Evolutionary conservation across 2,797 vertebrate species (phyloP).

Genomic region (Orestias chungarensis): DNA sequence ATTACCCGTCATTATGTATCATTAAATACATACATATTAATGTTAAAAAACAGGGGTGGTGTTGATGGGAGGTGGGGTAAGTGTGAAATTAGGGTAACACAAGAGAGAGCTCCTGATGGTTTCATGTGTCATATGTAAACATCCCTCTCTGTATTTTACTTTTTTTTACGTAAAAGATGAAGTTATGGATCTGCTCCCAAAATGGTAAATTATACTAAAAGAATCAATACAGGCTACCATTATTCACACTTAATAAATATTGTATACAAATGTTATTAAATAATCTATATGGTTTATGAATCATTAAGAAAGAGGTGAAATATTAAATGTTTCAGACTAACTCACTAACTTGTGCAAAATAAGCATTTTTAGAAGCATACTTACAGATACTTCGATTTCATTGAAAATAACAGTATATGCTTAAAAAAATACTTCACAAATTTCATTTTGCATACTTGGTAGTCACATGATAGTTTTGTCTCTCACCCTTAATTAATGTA

Average conservation of each 20-base stretch:
- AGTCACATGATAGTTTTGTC: no score
- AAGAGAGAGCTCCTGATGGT: slow-evolving; percentile 66
- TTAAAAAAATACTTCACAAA: no score
- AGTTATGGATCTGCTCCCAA: slow-evolving; percentile 56
- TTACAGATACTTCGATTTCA: no score
- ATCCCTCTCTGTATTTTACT: slow-evolving; percentile 50
- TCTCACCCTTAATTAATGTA: no score
- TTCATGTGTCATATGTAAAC: slow-evolving; percentile 65
- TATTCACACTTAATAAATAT: neutral
- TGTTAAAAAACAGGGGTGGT: slow-evolving; percentile 78
- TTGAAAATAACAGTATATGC: no score
- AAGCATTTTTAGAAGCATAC: no score
- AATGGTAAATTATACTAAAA: slow-evolving; percentile 60
- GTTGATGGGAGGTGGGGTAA: slow-evolving; percentile 64
- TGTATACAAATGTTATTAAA: no score
- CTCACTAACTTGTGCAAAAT: no score
- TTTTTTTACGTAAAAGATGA: slow-evolving; percentile 61
- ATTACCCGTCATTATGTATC: slow-evolving; percentile 97
- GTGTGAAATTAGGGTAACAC: slow-evolving; percentile 70
- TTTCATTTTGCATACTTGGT: no score
- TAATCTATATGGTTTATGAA: no score
- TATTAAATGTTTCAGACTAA: no score
- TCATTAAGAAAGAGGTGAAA: no score
- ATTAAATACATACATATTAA: slow-evolving; percentile 99
- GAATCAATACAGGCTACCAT: slow-evolving; percentile 54